Evolutionary conservation across 2,797 vertebrate genomes (phyloP), one percentile per base, ranked within the genome.

Genomic region (Danio aesculapii): DNA sequence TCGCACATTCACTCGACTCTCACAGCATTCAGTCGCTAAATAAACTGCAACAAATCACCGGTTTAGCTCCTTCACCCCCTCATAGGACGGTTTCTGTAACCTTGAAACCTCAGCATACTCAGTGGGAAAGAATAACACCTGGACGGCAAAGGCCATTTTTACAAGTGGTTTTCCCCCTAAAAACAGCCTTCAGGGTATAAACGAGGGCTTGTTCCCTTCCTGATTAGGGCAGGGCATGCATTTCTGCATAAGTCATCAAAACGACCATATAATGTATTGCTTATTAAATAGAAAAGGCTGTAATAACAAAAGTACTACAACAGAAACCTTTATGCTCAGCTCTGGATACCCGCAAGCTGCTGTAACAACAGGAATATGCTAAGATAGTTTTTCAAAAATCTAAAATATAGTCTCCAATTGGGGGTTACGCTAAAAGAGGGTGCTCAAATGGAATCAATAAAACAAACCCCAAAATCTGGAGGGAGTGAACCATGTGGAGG

Each of bases 251-350:
- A 64, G 61, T 39, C 77, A 75, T 79, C 76, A 85, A 78, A 81
- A 59, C 30, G 8, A 50, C 39, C 21, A 52, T 61, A 53, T 71
- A 75, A 83, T 57, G 59, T 82, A 79, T 9, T 16, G 57, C 52
- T 69, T 84, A 78, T 43, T 78, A 67, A 81, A 83, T 80, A 41
- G 73, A 69, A 74, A 84, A 75, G 59, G 63, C 72, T 47, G 41
- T 61, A 44, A 80, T 57, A 67, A 68, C n/a, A 70, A 49, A 72
- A 0, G 12, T 14, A 75, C 57, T 73, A 19, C 30, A 67, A 66
- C 55, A 72, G 63, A 46, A 73, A 71, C 61, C 10, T 74, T 77
- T 10, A 83, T 77, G 62, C 70, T 69, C 12, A 57, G 70, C 71
- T 69, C 12, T 19, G 59, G 64, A 80, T 77, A 47, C 44, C 71